phyloP scores from a whole-genome alignment of 64 coral and sea anemone genomes.

The Montipora cactus region DNA sequence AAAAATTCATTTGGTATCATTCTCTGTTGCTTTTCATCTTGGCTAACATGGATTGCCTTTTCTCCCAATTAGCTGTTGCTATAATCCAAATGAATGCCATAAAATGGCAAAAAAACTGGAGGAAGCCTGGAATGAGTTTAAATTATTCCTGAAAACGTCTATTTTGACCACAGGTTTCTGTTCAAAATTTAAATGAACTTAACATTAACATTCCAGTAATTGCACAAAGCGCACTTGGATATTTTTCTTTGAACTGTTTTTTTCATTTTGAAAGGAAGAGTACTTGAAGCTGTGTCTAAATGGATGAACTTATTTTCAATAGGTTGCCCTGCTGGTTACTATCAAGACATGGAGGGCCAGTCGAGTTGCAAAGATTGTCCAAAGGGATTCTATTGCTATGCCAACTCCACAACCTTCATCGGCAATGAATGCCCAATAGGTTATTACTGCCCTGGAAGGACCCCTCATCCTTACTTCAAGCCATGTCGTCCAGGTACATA shows the following conservation, averaged over 20 bases:
- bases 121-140: no score
- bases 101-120: no score
- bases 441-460: conserved; percentile 77
- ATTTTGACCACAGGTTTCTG: no score
- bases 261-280: background rate
- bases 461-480: conserved; percentile 68
- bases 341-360: conserved; percentile 88
- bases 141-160: no score
- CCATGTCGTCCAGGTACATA: conserved; percentile 88
- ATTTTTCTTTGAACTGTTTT: background rate
- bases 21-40: no score
- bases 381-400: conserved; percentile 89
- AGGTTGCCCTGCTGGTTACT: conserved; percentile 91
- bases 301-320: background rate
- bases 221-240: background rate
- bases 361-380: conserved; percentile 79
- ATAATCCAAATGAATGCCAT: no score
- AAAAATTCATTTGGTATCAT: no score
- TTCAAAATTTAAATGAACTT: no score
- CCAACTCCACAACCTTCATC: conserved; percentile 85
- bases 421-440: conserved; percentile 82
- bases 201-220: no score
- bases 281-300: background rate
- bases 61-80: no score
- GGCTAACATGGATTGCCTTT: no score